Base-by-base conservation (phyloP, 2,113 vertebrate species). In the Rhynchopsitta pachyrhyncha region DNA sequence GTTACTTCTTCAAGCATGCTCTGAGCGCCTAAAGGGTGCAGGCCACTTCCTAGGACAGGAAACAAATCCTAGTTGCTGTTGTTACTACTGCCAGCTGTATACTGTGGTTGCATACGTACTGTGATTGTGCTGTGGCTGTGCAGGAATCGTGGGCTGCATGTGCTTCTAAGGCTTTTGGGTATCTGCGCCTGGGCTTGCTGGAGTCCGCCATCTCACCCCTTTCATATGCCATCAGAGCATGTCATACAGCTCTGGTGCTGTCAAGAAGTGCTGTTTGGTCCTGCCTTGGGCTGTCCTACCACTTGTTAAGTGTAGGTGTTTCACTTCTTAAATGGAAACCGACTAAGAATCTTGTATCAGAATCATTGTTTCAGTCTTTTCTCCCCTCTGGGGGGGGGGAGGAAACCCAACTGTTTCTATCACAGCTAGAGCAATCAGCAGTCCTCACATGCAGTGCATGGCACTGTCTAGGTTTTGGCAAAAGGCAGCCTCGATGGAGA, bases 1-100 rank as follows among this genome's bases (percentile, higher is more conserved):
- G 67, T 81, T 88, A 63, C 27, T 93, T 62, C 59, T 80, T 80
- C 55, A 31, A 62, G 35, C 47, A 11, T 16, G 16, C 52, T 66
- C 35, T 75, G 68, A 63, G 57, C 84, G 86, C 81, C 46, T 86
- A n/a, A 89, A 92, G 92, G 93, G 94, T 23, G 22, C 67, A 92
- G 82, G 55, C 91, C 55, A 22, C 78, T 92, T 93, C 59, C 85
- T 91, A 63, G 84, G 93, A 82, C 35, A 82, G 53, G 59, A 90
- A 76, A 64, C 76, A 60, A 70, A 71, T 90, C 35, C 73, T 79
- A 41, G 0, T 91, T 1, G 7, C 52, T 82, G 74, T 94, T 86
- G 69, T 89, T 77, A 41, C 49, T 53, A 13, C 83, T 94, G 80
- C 91, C 75, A 60, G 69, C 86, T 90, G 78, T 79, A 9, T 85